Base-by-base conservation (phyloP, 2,888 invertebrate species). In the Drosophila tripunctata region DNA sequence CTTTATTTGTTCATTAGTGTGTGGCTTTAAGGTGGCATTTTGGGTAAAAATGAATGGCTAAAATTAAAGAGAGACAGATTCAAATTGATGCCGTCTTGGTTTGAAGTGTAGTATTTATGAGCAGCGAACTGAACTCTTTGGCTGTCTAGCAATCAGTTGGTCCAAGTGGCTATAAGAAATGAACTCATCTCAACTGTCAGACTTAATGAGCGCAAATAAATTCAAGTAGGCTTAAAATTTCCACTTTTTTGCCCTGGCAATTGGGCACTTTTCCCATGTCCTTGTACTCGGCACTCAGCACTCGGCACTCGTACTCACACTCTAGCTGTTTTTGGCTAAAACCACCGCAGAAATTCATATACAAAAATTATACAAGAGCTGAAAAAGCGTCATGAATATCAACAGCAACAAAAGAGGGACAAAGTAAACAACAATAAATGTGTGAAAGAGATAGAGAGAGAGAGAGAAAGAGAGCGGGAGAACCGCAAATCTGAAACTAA, bases 1-100 rank as follows among this genome's bases (percentile, higher is more conserved):
- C 81, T 78, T 85, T 87, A 75, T 81, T 81, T 87, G 81, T 82
- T 81, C 81, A 81, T 81, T 81, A 87, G 79, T 75, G 86, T 52
- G 58, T 65, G 55, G 60, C 63, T 67, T 68, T 50, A 56, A 62
- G 58, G 27, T 35, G 24, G 55, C 51, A 62, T 31, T 17, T 40
- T 17, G 17, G n/a, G 10, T 6, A 27, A 27, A 27, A 3, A 10
- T n/a, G 4, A 40, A 24, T 12, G 43, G 6, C 5, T 6, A 17
- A 21, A 17, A 17, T 35, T 19, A 15, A 36, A 14, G 27, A n/a
- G 8, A 52, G 24, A 51, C 47, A n/a, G 43, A 66, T 62, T n/a
- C n/a, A 51, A 62, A 69, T 41, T 58, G 57, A 40, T 47, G 36
- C 4, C 24, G 15, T 17, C 50, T 35, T 58, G 17, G 12, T 47